These are phyloP conservation scores for Drosophila borborema DNA, from an alignment of 2,888 invertebrate species.

Conservation along the genomic window DNA sequence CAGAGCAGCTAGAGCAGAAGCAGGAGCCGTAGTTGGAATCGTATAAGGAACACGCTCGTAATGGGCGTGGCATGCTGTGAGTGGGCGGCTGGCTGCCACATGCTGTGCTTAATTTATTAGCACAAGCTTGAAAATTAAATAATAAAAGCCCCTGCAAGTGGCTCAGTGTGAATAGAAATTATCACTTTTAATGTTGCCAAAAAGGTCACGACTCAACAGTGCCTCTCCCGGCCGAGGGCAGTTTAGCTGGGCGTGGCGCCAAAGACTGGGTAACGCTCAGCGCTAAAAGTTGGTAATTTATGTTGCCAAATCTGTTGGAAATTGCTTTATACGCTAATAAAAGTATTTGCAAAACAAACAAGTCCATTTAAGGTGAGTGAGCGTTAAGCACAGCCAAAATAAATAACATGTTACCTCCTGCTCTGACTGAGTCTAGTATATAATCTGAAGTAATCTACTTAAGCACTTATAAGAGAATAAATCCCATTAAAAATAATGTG, in stretches of 20 bases:
- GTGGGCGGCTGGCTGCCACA: slow-evolving; percentile 53
- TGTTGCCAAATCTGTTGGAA: slow-evolving; percentile 72
- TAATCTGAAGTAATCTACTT: slow-evolving; percentile 13
- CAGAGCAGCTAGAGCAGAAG: slow-evolving; percentile 11
- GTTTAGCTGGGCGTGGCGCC: slow-evolving; percentile 59
- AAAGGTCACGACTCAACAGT: slow-evolving; percentile 68
- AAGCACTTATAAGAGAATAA: not conserved
- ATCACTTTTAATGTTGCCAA: slow-evolving; percentile 78
- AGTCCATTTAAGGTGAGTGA: slow-evolving; percentile 55
- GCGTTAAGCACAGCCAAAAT: slow-evolving; percentile 9
- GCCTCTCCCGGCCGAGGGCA: not conserved
- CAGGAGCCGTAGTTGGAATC: not conserved
- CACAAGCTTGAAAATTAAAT: slow-evolving; percentile 72
- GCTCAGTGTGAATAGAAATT: slow-evolving; percentile 71
- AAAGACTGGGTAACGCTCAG: slow-evolving; percentile 25
- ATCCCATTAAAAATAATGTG: not conserved
- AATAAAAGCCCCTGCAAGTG: slow-evolving; percentile 76
- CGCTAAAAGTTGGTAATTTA: slow-evolving; percentile 64
- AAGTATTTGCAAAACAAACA: slow-evolving; percentile 54
- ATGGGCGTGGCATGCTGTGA: slow-evolving; percentile 41
- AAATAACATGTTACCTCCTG: slow-evolving; percentile 4
- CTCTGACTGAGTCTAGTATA: not conserved
- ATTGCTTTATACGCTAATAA: slow-evolving; percentile 71
- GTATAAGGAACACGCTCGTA: slow-evolving; percentile 4
- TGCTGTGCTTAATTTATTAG: slow-evolving; percentile 75